A percentile compares a stretch with the other conserved stretches of the same genome.
These are phyloP conservation scores for Lagocephalus sceleratus DNA, from an alignment of 2,797 vertebrate genomes.

Conservation along the genomic window DNA sequence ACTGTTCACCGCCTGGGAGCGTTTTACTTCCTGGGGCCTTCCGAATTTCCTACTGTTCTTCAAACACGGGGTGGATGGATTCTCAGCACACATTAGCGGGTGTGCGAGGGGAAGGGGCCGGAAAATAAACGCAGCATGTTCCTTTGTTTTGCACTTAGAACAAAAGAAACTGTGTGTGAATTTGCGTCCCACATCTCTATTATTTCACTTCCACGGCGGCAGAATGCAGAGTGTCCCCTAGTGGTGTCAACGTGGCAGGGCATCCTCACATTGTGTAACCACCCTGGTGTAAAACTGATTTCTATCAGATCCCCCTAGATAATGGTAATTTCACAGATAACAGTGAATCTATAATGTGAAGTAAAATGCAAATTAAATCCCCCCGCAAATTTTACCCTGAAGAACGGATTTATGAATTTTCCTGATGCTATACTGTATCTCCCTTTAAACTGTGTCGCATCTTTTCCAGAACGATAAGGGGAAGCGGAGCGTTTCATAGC, in stretches of 20 bases:
- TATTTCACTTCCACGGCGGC: constrained; percentile 29
- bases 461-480: constrained; percentile 63
- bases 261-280: constrained; percentile 47
- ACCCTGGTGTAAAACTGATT: constrained; percentile 64
- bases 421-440: constrained; percentile 57
- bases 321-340: constrained; percentile 76
- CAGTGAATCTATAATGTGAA: constrained; percentile 64
- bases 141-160: not conserved
- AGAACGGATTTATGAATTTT: constrained; percentile 73
- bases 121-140: constrained; percentile 1
- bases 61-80: constrained; percentile 25
- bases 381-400: constrained; percentile 62
- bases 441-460: constrained; percentile 62
- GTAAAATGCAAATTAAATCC: constrained; percentile 75
- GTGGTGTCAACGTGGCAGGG: constrained; percentile 57
- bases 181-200: constrained; percentile 17
- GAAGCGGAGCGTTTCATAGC: constrained; percentile 47
- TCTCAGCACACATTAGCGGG: constrained; percentile 3
- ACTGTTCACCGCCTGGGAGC: constrained; percentile 48
- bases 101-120: constrained; percentile 4
- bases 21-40: constrained; percentile 53
- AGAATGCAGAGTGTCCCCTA: constrained; percentile 69
- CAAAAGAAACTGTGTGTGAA: not conserved
- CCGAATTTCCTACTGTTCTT: constrained; percentile 39
- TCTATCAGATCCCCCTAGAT: constrained; percentile 70